Evolutionary conservation across 2,113 vertebrate genomes (phyloP).

Genomic region (Spea multiplicata): DNA sequence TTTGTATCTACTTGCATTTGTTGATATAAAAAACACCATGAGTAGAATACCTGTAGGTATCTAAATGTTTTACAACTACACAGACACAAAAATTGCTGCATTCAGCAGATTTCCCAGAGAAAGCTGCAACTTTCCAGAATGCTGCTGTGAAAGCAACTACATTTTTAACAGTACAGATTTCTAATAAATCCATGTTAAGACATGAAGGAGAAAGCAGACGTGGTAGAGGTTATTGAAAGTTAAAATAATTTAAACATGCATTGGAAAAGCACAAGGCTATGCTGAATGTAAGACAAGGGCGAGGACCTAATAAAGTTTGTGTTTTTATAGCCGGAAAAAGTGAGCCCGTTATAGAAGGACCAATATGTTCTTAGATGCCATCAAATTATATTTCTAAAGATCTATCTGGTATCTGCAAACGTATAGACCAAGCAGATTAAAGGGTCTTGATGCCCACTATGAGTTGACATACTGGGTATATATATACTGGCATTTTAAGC

Average conservation of each 20-base stretch:
- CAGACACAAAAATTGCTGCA: slow-evolving; percentile 18
- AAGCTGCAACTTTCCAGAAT: slow-evolving; percentile 5
- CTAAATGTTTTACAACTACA: slow-evolving; percentile 23
- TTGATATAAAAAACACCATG: neutral
- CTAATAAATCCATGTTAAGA: neutral
- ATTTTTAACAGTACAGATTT: neutral
- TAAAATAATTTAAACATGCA: too few species aligned
- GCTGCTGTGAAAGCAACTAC: neutral
- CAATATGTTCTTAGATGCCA: too few species aligned
- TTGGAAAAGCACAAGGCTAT: too few species aligned
- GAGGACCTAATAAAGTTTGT: too few species aligned
- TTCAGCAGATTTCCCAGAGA: neutral
- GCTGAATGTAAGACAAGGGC: too few species aligned
- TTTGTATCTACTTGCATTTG: neutral
- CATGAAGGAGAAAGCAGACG: neutral
- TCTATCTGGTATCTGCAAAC: neutral
- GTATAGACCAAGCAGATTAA: neutral
- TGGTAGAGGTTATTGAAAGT: too few species aligned
- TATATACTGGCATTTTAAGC: too few species aligned
- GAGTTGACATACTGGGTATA: too few species aligned
- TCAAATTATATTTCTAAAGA: neutral
- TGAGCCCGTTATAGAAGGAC: too few species aligned
- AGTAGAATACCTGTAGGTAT: slow-evolving; percentile 12
- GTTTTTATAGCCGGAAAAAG: too few species aligned
- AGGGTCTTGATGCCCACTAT: neutral